Evolutionary conservation across 1,140 invertebrate species (phyloP).

Genomic region (Drosophila quadrilineata): DNA sequence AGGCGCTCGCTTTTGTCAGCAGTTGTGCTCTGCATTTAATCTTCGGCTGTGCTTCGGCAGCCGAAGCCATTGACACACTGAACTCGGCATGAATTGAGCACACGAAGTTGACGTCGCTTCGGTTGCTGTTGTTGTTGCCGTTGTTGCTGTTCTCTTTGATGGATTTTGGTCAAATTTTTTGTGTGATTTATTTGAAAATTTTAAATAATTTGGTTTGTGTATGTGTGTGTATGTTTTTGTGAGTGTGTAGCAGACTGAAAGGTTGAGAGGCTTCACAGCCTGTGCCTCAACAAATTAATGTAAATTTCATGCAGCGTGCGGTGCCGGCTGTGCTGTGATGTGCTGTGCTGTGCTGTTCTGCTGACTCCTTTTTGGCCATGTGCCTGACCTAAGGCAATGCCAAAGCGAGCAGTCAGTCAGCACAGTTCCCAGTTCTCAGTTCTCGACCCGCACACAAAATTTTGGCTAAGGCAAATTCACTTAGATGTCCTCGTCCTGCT

Average conservation of each 20-base stretch:
- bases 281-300: constrained; percentile 46
- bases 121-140: constrained; percentile 4
- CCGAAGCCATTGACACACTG: constrained; percentile 64
- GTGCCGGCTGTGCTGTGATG: no score
- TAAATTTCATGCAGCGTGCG: constrained; percentile 67
- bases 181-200: constrained; percentile 67
- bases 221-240: no score
- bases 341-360: no score
- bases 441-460: constrained; percentile 50
- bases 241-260: no score
- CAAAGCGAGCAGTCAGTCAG: no score
- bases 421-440: no score
- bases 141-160: background rate
- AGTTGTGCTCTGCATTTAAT: constrained; percentile 24
- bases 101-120: constrained; percentile 2
- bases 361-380: background rate
- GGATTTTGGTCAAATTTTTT: constrained; percentile 63
- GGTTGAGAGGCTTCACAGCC: constrained; percentile 29
- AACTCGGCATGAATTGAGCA: constrained; percentile 46
- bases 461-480: constrained; percentile 73
- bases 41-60: constrained; percentile 6
- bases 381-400: constrained; percentile 73
- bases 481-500: constrained; percentile 40
- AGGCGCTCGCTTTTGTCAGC: constrained; percentile 54
- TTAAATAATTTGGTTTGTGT: constrained; percentile 63